Evolutionary conservation across 2,113 vertebrate species (phyloP).

Genomic region (Ibidorhyncha struthersii): DNA sequence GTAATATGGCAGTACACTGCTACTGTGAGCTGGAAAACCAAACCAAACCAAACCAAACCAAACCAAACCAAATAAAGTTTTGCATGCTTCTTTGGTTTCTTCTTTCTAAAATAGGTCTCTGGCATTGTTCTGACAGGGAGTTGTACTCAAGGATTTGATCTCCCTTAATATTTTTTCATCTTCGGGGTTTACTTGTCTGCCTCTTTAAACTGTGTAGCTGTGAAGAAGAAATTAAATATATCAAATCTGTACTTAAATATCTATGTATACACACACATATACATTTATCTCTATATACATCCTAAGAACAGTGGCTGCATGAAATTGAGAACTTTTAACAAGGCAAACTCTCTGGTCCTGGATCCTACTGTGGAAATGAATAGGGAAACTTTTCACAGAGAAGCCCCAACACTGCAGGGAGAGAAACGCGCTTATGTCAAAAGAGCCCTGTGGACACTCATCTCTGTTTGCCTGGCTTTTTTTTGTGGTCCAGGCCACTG

Average conservation of each 20-base stretch:
- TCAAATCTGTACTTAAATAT: not conserved
- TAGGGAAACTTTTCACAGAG: not conserved
- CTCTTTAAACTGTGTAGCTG: not conserved
- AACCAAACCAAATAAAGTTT: not conserved
- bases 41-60: not conserved
- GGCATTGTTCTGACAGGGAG: not conserved
- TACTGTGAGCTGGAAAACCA: not conserved
- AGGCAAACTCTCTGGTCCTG: not conserved
- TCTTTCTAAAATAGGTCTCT: not conserved
- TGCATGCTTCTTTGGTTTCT: not conserved
- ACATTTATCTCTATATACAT: not conserved
- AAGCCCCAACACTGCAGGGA: not conserved
- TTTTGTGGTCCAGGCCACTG: not conserved
- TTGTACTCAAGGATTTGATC: not conserved
- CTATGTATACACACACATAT: not conserved
- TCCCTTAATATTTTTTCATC: not conserved
- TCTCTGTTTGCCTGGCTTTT: not conserved
- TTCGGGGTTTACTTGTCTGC: not conserved
- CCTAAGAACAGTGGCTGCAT: not conserved
- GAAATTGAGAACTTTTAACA: not conserved
- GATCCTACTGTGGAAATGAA: not conserved
- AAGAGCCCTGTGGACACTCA: not conserved
- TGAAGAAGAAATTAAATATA: not conserved
- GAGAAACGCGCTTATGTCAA: not conserved
- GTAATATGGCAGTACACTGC: not conserved